Percentiles rank a stretch among this genome's conserved stretches.
Evolutionary conservation across 2,797 vertebrate genomes (phyloP).

Genomic region (Decapterus maruadsi): DNA sequence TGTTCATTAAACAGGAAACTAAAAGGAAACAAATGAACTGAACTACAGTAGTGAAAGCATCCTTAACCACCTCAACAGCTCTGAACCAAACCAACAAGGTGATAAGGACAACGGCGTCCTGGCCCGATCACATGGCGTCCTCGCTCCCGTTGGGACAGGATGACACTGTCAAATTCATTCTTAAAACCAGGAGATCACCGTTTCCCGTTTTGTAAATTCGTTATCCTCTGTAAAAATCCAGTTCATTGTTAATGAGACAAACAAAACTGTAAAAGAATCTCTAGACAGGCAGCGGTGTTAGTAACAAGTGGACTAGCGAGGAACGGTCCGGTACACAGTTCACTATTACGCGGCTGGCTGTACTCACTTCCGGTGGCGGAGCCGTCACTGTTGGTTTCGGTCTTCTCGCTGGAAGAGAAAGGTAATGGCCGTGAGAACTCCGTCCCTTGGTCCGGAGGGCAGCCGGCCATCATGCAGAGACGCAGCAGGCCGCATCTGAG

Average conservation of each 20-base stretch:
- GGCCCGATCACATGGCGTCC: not conserved
- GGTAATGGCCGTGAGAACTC: slow-evolving; percentile 87
- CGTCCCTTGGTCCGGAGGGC: slow-evolving; percentile 88
- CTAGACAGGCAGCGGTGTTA: slow-evolving; percentile 30
- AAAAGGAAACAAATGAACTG: not conserved
- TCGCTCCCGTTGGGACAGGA: not conserved
- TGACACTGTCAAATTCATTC: not conserved
- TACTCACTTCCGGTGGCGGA: slow-evolving; percentile 91
- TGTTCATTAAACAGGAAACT: not conserved
- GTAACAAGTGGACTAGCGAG: slow-evolving; percentile 15
- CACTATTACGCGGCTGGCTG: slow-evolving; percentile 23
- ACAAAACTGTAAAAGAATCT: not conserved
- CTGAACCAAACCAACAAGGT: not conserved
- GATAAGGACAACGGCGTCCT: not conserved
- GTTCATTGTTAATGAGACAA: slow-evolving; percentile 12
- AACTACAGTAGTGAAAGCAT: not conserved
- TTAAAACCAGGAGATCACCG: slow-evolving; percentile 8
- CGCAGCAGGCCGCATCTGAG: slow-evolving; percentile 90
- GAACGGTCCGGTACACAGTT: slow-evolving; percentile 12
- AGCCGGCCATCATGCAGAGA: slow-evolving; percentile 92
- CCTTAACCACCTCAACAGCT: slow-evolving; percentile 1
- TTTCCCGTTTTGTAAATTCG: not conserved
- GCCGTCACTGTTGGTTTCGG: slow-evolving; percentile 93
- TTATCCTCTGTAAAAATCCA: not conserved
- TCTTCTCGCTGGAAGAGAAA: slow-evolving; percentile 94